Base-by-base conservation (phyloP, 2,797 vertebrate species). In the Dipus sagitta region DNA sequence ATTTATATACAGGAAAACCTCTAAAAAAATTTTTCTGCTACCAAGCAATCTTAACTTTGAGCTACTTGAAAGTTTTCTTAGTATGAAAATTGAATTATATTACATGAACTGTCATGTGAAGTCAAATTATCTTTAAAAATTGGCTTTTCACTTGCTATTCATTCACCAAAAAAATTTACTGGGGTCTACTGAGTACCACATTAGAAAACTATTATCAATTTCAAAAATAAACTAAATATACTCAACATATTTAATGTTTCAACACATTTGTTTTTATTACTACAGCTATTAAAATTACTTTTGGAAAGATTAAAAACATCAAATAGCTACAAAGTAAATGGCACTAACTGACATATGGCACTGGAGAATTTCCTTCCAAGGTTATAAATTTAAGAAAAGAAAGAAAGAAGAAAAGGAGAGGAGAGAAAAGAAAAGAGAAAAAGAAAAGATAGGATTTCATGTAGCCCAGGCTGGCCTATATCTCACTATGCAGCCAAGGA, bases 161-260 rank as follows among this genome's bases (percentile, higher is more conserved):
- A 81, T 78, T 96, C 62, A 92, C n/a, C 3, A 88, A 60, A 84
- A 91, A 95, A 65, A 14, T 30, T 91, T 67, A 86, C 2, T 90
- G 32, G 70, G 15, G 62, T 8, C 47, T 78, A 21, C 64, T 81
- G 79, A 68, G 30, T 70, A 78, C 15, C 42, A 34, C 68, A 90
- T 82, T 34, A 93, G 92, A 80, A 42, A 20, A 70, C n/a, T 72
- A 78, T 74, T 68, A 58, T 20, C 47, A n/a, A 42, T 93, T 88
- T 87, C 71, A 85, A 75, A 75, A 95, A 74, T 76, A 64, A 77
- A 80, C 78, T 96, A 75, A 95, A 74, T 76, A 64, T 74, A 80
- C 78, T 96, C 78, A 82, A 88, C 54, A 85, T 78, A 77, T 0
- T 79, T 12, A 17, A 83, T 83, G 47, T 80, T 91, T 68, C 28